phyloP scores from a whole-genome alignment of 2,113 vertebrate species.

The Platycercus adscitus region DNA sequence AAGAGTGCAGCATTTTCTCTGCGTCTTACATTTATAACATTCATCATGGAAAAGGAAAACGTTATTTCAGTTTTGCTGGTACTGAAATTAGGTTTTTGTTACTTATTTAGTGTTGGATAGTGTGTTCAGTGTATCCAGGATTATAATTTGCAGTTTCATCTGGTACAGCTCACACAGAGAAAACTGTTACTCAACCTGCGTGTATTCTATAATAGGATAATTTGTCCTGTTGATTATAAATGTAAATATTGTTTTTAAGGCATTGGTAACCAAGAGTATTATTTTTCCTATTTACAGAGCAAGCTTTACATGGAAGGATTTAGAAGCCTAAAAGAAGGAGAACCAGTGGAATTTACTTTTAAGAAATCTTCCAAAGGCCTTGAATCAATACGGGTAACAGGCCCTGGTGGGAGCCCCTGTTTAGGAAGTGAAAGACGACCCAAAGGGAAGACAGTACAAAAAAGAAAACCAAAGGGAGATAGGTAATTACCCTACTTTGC shows the following conservation, averaged over 20 bases:
- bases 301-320: constrained; percentile 99
- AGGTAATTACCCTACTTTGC: constrained; percentile 82
- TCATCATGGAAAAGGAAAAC: constrained; percentile 9
- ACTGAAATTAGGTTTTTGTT: not conserved
- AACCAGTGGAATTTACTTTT: constrained; percentile 98
- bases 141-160: not conserved
- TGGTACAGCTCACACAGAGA: not conserved
- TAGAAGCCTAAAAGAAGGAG: constrained; percentile 99
- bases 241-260: constrained; percentile 52
- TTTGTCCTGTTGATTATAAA: constrained; percentile 51
- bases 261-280: constrained; percentile 59
- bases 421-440: constrained; percentile 97
- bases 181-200: not conserved
- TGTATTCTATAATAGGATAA: not conserved
- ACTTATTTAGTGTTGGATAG: not conserved
- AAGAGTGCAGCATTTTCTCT: not conserved
- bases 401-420: constrained; percentile 93
- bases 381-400: constrained; percentile 98
- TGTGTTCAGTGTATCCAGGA: not conserved
- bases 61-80: constrained; percentile 1
- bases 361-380: constrained; percentile 99
- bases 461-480: constrained; percentile 99
- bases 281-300: constrained; percentile 84
- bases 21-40: not conserved
- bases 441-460: constrained; percentile 95